phyloP scores from a whole-genome alignment of 2,113 vertebrate species.

The Entelurus aequoreus region DNA sequence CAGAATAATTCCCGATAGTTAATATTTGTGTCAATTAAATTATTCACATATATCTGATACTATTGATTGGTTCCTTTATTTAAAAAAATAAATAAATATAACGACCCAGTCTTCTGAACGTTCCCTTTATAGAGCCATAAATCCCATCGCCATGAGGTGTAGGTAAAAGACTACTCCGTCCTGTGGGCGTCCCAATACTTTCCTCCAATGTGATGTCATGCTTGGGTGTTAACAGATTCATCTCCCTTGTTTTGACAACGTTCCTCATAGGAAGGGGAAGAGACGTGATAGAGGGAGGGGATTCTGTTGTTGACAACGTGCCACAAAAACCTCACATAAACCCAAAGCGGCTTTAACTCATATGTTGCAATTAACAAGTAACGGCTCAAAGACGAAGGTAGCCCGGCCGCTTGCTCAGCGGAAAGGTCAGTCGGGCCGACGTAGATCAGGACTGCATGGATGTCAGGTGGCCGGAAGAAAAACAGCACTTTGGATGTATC shows the following conservation, averaged over 20 bases:
- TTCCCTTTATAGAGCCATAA: too few relatives aligned
- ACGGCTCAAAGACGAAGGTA: conserved; percentile 55
- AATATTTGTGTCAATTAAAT: too few relatives aligned
- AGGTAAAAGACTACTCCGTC: too few relatives aligned
- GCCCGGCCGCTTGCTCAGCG: conserved; percentile 42
- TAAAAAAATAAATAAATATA: too few relatives aligned
- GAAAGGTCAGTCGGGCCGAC: conserved; percentile 42
- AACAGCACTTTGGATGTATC: background rate
- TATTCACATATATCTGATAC: too few relatives aligned
- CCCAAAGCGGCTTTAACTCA: conserved; percentile 40
- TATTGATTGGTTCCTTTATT: too few relatives aligned
- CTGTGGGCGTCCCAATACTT: too few relatives aligned
- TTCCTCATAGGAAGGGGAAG: conserved; percentile 35
- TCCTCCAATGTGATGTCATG: conserved; percentile 35
- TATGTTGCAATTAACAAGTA: conserved; percentile 60
- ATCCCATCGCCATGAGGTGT: too few relatives aligned
- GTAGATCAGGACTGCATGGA: conserved; percentile 36
- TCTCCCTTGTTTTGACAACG: conserved; percentile 53
- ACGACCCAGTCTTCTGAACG: too few relatives aligned
- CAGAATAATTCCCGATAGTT: too few relatives aligned
- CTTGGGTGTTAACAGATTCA: conserved; percentile 53
- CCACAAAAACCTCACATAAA: conserved; percentile 54
- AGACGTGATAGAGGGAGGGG: conserved; percentile 11
- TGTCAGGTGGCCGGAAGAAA: conserved; percentile 42
- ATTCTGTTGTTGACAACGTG: conserved; percentile 41